Evolutionary conservation across 2,888 invertebrate genomes (phyloP), one percentile per base, ranked within the genome.

Genomic region (Callyntrura guangdongensis): DNA sequence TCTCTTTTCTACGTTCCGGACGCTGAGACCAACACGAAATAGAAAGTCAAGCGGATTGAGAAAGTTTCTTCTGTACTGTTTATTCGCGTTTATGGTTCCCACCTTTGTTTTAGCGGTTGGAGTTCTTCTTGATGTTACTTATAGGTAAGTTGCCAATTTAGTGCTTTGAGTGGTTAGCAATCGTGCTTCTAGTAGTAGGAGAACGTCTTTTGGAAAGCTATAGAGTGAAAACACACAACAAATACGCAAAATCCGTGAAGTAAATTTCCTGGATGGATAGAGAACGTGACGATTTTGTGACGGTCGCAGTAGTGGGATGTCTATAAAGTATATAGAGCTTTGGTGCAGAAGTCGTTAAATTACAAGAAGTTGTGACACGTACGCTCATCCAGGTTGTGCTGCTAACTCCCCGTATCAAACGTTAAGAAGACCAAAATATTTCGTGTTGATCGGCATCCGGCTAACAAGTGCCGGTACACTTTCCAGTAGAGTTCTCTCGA

Each of bases 1-100:
- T 77, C 67, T 93, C 45, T 93, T 91, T 89, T 90, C 84, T 45
- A 93, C 91, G 0, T 92, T 81, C 64, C 85, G 89, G 22, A 53
- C 77, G 11, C 64, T 91, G 14, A 86, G 67, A 45, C 91, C 91
- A n/a, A 53, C 67, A 17, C 67, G 82, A 25, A 36, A 67, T 22
- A 36, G 49, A 5, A 90, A 81, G 47, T 82, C 81, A 64, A 74
- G 79, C 72, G 91, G 89, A 36, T 27, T 86, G 8, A 91, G 81
- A 45, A 86, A 64, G 72, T 91, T 90, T 67, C 25, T 90, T 6
- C 45, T 45, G 9, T 91, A 91, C 53, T 36, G 84, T 17, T 9
- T 90, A 47, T 90, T 91, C 59, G 91, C 90, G 5, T 45, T 91
- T 0, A 45, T 67, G 11, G 36, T 90, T 22, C 90, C 91, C 49